Evolutionary conservation across 2,888 invertebrate genomes (phyloP), one percentile per base, ranked within the genome.

Genomic region (Leptopilina syphax): DNA sequence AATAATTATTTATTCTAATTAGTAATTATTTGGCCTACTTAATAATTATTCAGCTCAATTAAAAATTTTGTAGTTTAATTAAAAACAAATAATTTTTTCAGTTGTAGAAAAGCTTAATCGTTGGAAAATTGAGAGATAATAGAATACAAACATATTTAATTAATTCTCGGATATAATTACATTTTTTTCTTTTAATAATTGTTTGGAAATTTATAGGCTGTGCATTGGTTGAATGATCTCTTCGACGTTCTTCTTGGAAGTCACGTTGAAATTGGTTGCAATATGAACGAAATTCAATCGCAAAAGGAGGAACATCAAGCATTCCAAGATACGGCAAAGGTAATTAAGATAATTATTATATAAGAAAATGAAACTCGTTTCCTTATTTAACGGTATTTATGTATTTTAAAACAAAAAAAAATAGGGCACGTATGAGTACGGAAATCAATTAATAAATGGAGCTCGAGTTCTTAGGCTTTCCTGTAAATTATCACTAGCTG

Each of bases 341-440:
- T 96, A 92, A 92, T 82, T 13, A n/a, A 34, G 27, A 54, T 77
- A 77, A 76, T 41, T 73, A 76, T 18, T 54, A 44, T 12, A 13
- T 54, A 44, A 41, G 27, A 60, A 63, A n/a, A 7, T 24, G n/a
- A 8, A 63, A 60, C 44, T 63, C 44, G n/a, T 63, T 63, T n/a
- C 7, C 18, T 63, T 54, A 50, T 13, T n/a, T 63, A 60, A 76
- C 54, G 54, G 54, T 70, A 47, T 65, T 44, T 57, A 4, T 7
- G 13, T 27, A 60, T 34, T 44, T 24, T 76, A 8, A 34, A 34
- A 34, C 4, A 34, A 54, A 76, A 24, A 18, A 78, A 67, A 91
- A 65, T 90, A 97, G 96, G 95, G 95, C 77, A 96, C 96, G 24
- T 96, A 95, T 91, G 95, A 96, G 85, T 97, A 97, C 88, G 97